These are phyloP conservation scores for Pachyuromys duprasi DNA, from an alignment of 2,797 vertebrate species.

Conservation along the genomic window DNA sequence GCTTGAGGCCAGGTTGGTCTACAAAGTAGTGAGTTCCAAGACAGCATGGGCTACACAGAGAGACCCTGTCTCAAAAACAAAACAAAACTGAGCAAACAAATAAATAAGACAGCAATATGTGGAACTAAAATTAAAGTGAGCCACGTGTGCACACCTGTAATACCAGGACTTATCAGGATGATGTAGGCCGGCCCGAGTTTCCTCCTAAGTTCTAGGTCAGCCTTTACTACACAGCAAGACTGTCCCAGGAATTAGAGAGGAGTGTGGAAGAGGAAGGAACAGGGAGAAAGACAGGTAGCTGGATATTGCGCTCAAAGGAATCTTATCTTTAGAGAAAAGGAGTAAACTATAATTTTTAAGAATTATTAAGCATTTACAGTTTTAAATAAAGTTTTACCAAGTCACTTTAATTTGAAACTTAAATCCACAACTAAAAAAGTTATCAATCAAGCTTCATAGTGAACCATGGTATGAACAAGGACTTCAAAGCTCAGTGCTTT, in stretches of 20 bases:
- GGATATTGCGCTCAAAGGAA: conserved; percentile 4
- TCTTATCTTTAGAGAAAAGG: conserved; percentile 41
- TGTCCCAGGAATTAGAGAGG: not conserved
- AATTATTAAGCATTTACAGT: conserved; percentile 8
- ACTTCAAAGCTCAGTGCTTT: conserved; percentile 33
- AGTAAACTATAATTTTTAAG: not conserved
- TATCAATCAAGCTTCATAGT: conserved; percentile 4
- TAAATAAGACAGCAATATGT: not conserved
- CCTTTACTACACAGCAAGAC: not conserved
- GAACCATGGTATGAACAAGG: not conserved
- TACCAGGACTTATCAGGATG: not conserved
- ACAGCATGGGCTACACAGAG: not conserved
- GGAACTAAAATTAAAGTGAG: conserved; percentile 38
- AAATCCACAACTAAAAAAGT: not conserved
- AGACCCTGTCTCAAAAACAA: not conserved
- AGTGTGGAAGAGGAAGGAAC: not conserved
- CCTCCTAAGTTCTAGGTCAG: not conserved
- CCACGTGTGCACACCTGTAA: not conserved
- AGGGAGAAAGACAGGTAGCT: not conserved
- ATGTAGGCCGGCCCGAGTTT: not conserved
- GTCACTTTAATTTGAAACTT: conserved; percentile 16
- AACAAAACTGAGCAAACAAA: not conserved
- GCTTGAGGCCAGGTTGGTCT: not conserved
- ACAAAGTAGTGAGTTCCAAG: not conserved
- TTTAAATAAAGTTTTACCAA: conserved; percentile 14